These are phyloP conservation scores for Cephus runcator DNA, from an alignment of 2,888 invertebrate genomes.

Conservation along the genomic window DNA sequence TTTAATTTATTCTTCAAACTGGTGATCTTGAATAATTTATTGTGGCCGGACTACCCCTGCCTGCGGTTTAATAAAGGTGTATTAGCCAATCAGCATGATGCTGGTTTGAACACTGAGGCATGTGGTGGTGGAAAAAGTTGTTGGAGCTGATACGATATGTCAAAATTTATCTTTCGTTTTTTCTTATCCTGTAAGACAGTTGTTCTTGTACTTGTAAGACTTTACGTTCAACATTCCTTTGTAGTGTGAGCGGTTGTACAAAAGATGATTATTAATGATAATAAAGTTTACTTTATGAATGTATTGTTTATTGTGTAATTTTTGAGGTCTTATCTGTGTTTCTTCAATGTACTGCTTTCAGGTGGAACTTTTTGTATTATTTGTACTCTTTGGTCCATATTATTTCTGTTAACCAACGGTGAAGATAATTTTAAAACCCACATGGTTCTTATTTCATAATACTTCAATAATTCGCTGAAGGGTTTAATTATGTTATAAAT, in stretches of 20 bases:
- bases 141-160: neutral
- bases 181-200: neutral
- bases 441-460: no score
- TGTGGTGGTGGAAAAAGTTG: neutral
- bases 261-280: neutral
- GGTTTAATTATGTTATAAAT: neutral
- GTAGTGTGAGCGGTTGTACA: neutral
- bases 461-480: no score
- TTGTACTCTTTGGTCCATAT: neutral
- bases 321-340: neutral
- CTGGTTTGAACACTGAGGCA: neutral
- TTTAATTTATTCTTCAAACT: neutral
- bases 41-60: neutral
- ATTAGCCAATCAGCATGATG: no score
- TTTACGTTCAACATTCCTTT: neutral
- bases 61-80: neutral
- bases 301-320: neutral
- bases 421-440: neutral
- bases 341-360: neutral
- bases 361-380: neutral
- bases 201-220: neutral
- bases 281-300: neutral
- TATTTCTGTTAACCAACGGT: neutral
- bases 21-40: neutral
- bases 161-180: neutral